Conservation (phyloP, 2,888 invertebrate species). For the Platypus cylindrus region DNA sequence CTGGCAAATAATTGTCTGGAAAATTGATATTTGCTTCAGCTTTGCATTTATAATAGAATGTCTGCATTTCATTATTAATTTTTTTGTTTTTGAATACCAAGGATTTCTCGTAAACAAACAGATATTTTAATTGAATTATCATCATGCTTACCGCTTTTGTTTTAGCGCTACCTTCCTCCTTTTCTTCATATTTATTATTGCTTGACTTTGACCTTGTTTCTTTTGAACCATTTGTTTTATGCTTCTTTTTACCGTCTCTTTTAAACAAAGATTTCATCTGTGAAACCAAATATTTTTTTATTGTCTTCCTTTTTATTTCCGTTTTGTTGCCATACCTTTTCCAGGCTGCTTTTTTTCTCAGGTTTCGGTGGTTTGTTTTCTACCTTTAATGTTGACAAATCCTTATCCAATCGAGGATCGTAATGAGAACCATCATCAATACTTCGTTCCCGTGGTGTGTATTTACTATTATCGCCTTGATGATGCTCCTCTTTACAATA, state of each 20-base stretch:
- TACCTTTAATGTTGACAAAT: conserved; percentile 34
- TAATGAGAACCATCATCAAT: conserved; percentile 56
- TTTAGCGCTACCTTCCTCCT: conserved; percentile 25
- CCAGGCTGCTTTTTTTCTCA: conserved; percentile 57
- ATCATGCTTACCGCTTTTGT: conserved; percentile 23
- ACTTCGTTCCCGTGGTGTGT: conserved; percentile 43
- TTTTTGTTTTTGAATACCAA: no score
- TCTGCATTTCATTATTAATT: no score
- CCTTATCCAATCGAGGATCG: conserved; percentile 50
- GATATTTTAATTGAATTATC: no score
- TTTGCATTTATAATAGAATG: no score
- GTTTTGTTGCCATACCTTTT: conserved; percentile 42
- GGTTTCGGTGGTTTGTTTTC: conserved; percentile 44
- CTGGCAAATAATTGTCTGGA: no score
- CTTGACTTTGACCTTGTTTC: conserved; percentile 43
- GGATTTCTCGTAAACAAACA: no score
- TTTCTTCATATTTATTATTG: conserved; percentile 48
- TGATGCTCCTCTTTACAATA: conserved; percentile 16
- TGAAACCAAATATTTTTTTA: conserved; percentile 7
- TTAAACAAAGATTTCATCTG: conserved; percentile 65
- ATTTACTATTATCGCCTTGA: conserved; percentile 39
- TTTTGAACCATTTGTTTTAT: conserved; percentile 35
- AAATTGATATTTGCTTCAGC: no score
- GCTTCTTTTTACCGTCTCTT: conserved; percentile 54
- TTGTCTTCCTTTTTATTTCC: neutral